phyloP scores from a whole-genome alignment of 2,888 invertebrate species.

The Nephrotoma appendiculata region DNA sequence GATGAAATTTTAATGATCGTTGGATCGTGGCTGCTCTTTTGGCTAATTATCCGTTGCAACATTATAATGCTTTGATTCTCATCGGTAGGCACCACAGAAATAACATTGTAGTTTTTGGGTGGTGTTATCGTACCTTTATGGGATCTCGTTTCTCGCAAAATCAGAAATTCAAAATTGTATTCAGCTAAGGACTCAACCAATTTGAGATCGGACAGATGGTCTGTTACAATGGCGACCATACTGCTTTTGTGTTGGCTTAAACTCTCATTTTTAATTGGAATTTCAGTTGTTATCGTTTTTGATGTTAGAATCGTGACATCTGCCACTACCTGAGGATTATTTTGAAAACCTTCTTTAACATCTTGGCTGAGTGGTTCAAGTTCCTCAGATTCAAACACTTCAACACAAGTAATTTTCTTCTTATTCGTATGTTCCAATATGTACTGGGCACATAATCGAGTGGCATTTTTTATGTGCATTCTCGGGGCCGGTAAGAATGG shows the following conservation, averaged over 20 bases:
- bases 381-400: constrained; percentile 36
- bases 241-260: constrained; percentile 28
- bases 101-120: constrained; percentile 20
- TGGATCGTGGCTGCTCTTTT: constrained; percentile 16
- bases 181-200: neutral
- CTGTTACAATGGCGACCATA: constrained; percentile 22
- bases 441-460: constrained; percentile 50
- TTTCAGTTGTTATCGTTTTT: constrained; percentile 29
- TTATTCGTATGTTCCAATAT: constrained; percentile 53
- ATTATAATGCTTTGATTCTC: constrained; percentile 21
- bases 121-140: constrained; percentile 27
- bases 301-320: constrained; percentile 40
- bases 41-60: constrained; percentile 21
- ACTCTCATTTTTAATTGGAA: constrained; percentile 48
- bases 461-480: constrained; percentile 31
- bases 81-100: constrained; percentile 22
- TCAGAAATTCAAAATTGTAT: constrained; percentile 30
- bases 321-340: constrained; percentile 54
- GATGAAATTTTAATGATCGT: constrained; percentile 20
- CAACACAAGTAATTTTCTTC: constrained; percentile 44
- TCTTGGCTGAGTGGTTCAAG: constrained; percentile 37
- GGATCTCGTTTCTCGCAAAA: constrained; percentile 40
- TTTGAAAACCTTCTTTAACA: constrained; percentile 44
- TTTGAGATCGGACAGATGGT: constrained; percentile 12
- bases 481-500: constrained; percentile 37